Evolutionary conservation across 2,797 vertebrate species (phyloP).

Genomic region (Rhinatrema bivittatum): DNA sequence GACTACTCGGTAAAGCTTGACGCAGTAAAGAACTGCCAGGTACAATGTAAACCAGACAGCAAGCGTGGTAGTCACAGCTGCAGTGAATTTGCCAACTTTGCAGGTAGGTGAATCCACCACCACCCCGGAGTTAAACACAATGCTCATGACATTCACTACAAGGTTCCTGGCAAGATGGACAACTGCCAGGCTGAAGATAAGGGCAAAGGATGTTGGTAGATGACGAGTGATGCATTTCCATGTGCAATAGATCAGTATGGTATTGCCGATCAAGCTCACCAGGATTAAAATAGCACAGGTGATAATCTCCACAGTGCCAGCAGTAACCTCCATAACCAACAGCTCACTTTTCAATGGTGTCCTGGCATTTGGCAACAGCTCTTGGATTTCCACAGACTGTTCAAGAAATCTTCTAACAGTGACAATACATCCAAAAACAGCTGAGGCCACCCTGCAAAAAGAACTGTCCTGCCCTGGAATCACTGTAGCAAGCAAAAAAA

Average conservation of each 20-base stretch:
- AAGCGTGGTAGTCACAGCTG: conserved; percentile 19
- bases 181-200: conserved; percentile 41
- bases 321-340: conserved; percentile 21
- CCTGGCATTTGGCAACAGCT: conserved; percentile 1
- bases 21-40: conserved; percentile 17
- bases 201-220: conserved; percentile 35
- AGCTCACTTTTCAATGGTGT: neutral
- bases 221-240: conserved; percentile 19
- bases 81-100: conserved; percentile 30
- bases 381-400: conserved; percentile 2
- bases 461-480: no score
- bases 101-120: conserved; percentile 24
- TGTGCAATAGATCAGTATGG: conserved; percentile 36
- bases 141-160: conserved; percentile 36
- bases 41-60: conserved; percentile 42
- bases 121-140: conserved; percentile 32
- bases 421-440: no score
- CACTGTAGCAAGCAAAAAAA: no score
- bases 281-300: conserved; percentile 21
- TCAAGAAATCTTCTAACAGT: neutral
- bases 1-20: conserved; percentile 28
- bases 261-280: conserved; percentile 30
- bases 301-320: conserved; percentile 12
- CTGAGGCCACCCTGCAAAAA: no score
- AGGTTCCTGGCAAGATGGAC: conserved; percentile 34